Conservation (phyloP, 2,113 vertebrate species). For the Scomber japonicus region DNA sequence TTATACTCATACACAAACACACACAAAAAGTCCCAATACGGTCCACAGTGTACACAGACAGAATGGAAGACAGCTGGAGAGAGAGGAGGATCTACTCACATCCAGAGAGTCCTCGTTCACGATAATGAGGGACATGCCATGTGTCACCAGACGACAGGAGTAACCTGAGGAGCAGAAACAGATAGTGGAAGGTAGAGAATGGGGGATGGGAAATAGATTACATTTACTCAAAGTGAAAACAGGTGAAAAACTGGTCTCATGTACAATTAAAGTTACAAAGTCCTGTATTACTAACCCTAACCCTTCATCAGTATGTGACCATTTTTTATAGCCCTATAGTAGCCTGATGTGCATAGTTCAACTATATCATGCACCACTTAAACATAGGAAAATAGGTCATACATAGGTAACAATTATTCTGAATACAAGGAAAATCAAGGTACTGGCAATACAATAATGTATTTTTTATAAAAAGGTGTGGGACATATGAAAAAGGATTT, state of each 20-base stretch:
- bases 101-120: constrained; percentile 98
- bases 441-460: background rate
- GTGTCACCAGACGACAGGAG: constrained; percentile 94
- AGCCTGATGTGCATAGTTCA: background rate
- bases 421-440: background rate
- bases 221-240: constrained; percentile 48
- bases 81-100: constrained; percentile 86
- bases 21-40: constrained; percentile 24
- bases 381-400: background rate
- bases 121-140: constrained; percentile 97
- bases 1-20: constrained; percentile 21
- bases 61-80: background rate
- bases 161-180: constrained; percentile 88
- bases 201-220: constrained; percentile 44
- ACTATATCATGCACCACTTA: background rate
- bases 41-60: background rate
- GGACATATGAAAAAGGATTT: background rate
- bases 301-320: background rate
- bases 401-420: background rate
- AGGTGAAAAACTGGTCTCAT: constrained; percentile 26
- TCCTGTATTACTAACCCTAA: background rate
- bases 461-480: background rate
- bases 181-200: constrained; percentile 7
- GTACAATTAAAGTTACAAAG: background rate
- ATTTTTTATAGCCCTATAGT: background rate